Conservation (phyloP, 2,888 invertebrate genomes). For the Trichopoda pennipes region DNA sequence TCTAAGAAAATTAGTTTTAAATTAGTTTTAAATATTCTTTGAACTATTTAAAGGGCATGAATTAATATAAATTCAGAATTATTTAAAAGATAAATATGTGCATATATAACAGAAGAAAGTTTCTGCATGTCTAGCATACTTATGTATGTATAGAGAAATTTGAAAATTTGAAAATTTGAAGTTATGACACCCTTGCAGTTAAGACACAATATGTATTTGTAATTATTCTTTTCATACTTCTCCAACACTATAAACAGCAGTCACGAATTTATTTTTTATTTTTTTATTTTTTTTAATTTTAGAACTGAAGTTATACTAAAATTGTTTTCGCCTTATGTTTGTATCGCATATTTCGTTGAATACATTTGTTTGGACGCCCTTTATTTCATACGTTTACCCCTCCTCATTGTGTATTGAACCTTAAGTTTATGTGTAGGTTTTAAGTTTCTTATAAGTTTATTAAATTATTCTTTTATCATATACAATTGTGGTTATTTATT, state of each 20-base stretch:
- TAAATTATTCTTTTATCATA: conserved; percentile 8
- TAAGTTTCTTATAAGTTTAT: not conserved
- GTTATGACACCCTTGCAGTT: too few relatives aligned
- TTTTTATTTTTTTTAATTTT: conserved; percentile 16
- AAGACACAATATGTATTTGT: too few relatives aligned
- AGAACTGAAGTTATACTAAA: conserved; percentile 31
- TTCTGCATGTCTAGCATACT: too few relatives aligned
- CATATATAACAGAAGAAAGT: too few relatives aligned
- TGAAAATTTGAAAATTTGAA: too few relatives aligned
- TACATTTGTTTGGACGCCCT: conserved; percentile 28
- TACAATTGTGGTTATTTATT: conserved; percentile 41
- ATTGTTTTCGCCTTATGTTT: conserved; percentile 16
- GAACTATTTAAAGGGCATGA: too few relatives aligned
- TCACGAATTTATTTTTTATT: conserved; percentile 3
- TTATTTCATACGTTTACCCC: conserved; percentile 10
- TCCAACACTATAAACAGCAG: conserved; percentile 3
- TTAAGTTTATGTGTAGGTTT: conserved; percentile 23
- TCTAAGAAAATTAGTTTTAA: too few relatives aligned
- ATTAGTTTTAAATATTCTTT: too few relatives aligned
- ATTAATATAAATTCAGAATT: too few relatives aligned
- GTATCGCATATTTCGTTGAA: not conserved
- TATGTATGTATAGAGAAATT: too few relatives aligned
- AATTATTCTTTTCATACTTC: too few relatives aligned
- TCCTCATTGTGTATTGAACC: conserved; percentile 27
- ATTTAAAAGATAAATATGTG: too few relatives aligned